Conservation (phyloP, 2,113 vertebrate species). For the Peromyscus californicus region DNA sequence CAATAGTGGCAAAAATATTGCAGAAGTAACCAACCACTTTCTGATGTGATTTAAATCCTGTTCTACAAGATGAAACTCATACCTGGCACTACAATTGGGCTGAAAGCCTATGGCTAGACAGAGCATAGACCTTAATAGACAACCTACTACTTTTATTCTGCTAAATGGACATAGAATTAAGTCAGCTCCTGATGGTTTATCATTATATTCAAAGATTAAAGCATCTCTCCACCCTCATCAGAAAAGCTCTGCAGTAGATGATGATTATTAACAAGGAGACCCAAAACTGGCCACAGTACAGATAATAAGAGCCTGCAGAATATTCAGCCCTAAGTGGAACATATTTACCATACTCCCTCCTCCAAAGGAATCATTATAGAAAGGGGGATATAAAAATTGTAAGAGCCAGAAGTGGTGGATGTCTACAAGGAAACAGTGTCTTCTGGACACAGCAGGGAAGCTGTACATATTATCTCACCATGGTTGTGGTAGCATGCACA, state of each 20-base stretch:
- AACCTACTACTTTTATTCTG: background rate
- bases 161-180: background rate
- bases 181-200: background rate
- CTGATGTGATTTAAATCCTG: background rate
- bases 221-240: background rate
- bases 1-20: background rate
- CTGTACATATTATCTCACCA: background rate
- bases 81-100: background rate
- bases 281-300: background rate
- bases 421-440: background rate
- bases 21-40: background rate
- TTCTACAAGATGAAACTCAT: background rate
- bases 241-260: background rate
- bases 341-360: background rate
- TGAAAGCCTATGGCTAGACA: background rate
- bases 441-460: background rate
- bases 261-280: background rate
- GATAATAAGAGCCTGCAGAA: background rate
- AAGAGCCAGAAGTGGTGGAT: background rate
- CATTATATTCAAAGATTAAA: background rate
- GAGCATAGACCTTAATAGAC: background rate
- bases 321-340: background rate
- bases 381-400: background rate
- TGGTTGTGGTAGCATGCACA: background rate
- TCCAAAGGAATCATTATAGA: background rate